Evolutionary conservation across 2,888 invertebrate genomes (phyloP).

Genomic region (Mellilla xanthometata): DNA sequence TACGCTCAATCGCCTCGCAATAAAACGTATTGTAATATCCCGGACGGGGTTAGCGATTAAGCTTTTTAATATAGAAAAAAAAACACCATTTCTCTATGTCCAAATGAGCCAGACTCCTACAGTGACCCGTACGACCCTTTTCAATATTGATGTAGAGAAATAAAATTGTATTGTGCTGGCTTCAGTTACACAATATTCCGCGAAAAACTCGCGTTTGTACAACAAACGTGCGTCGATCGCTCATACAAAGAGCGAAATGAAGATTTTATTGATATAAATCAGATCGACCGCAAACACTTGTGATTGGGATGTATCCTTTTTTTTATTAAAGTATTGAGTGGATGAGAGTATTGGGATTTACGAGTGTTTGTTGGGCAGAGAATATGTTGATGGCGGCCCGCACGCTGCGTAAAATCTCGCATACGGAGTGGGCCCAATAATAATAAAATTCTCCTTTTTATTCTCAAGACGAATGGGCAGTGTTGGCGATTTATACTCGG

Average conservation of each 20-base stretch:
- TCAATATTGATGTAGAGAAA: slow-evolving; percentile 31
- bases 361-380: slow-evolving; percentile 61
- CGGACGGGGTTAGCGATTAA: slow-evolving; percentile 24
- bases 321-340: slow-evolving; percentile 53
- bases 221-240: slow-evolving; percentile 19
- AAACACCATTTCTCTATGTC: slow-evolving; percentile 22
- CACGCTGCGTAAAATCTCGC: slow-evolving; percentile 58
- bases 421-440: slow-evolving; percentile 48
- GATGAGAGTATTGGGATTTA: slow-evolving; percentile 65
- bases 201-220: slow-evolving; percentile 19
- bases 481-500: slow-evolving; percentile 40
- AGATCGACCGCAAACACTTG: slow-evolving; percentile 49
- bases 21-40: slow-evolving; percentile 33
- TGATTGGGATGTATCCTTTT: slow-evolving; percentile 36
- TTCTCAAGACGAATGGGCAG: slow-evolving; percentile 43
- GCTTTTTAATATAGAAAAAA: slow-evolving; percentile 26
- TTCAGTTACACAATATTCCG: slow-evolving; percentile 25
- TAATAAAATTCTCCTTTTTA: slow-evolving; percentile 62
- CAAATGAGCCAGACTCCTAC: slow-evolving; percentile 29
- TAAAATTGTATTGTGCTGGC: slow-evolving; percentile 24
- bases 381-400: slow-evolving; percentile 58
- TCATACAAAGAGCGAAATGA: slow-evolving; percentile 38
- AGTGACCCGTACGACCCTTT: slow-evolving; percentile 32
- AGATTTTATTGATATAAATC: slow-evolving; percentile 63
- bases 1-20: slow-evolving; percentile 30